phyloP scores from a whole-genome alignment of 1,140 invertebrate genomes.

The Lepidurus couesii region DNA sequence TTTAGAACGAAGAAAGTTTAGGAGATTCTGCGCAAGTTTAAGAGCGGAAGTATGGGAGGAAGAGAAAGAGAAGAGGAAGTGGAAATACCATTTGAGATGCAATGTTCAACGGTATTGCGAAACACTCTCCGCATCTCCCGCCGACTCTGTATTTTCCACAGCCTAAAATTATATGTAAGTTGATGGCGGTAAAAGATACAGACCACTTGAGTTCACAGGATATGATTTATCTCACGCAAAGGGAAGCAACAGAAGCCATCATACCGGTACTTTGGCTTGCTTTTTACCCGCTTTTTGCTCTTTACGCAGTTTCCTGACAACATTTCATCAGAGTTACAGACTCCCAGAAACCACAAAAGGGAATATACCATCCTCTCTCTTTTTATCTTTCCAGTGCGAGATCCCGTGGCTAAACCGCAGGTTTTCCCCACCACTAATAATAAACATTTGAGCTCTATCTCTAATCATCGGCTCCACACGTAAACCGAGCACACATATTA shows the following conservation, averaged over 20 bases:
- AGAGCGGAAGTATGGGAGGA: no score
- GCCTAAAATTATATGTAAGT: neutral
- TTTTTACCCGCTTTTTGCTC: neutral
- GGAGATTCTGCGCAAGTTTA: no score
- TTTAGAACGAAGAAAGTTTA: no score
- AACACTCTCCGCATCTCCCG: neutral
- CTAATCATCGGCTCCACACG: neutral
- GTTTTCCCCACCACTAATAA: neutral
- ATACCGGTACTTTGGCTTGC: neutral
- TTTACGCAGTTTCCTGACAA: neutral
- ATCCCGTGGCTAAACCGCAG: neutral
- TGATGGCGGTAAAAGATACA: neutral
- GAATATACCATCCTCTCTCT: neutral
- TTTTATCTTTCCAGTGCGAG: neutral
- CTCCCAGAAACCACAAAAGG: neutral
- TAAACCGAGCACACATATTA: neutral
- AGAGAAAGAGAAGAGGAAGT: neutral
- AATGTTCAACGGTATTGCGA: neutral
- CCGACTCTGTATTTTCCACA: neutral
- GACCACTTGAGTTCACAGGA: neutral
- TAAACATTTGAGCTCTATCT: neutral
- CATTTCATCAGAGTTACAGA: constrained; percentile 2
- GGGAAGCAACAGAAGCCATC: neutral
- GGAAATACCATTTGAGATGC: neutral
- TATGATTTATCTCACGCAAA: neutral